phyloP scores from a whole-genome alignment of 2,888 invertebrate species.

The Aporophyla nigra region DNA sequence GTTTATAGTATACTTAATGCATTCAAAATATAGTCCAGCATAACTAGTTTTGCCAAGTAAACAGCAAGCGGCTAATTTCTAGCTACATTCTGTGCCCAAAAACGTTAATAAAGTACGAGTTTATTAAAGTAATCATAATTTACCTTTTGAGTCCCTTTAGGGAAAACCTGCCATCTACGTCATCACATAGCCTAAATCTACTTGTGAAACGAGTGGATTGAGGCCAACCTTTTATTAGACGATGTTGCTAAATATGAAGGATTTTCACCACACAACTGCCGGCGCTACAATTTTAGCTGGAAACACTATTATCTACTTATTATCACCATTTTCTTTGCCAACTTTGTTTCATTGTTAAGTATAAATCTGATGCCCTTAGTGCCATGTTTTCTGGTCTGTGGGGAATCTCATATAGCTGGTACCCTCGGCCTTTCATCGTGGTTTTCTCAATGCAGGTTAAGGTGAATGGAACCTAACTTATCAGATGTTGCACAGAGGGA shows the following conservation, averaged over 20 bases:
- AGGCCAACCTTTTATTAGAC: conserved; percentile 32
- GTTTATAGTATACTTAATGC: background rate
- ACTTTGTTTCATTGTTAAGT: background rate
- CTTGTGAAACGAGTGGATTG: conserved; percentile 42
- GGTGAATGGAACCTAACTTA: too few species aligned
- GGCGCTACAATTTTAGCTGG: background rate
- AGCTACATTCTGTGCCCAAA: conserved; percentile 10
- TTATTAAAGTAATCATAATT: conserved; percentile 55
- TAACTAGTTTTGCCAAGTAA: background rate
- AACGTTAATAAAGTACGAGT: conserved; percentile 26
- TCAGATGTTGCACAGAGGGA: too few species aligned
- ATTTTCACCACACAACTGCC: background rate
- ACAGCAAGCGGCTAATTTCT: background rate
- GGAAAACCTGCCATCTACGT: conserved; percentile 38
- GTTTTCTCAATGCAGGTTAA: background rate
- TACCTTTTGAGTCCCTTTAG: conserved; percentile 53
- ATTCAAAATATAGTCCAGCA: background rate
- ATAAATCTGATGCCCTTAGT: background rate
- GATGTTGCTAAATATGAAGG: conserved; percentile 35
- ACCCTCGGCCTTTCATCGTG: background rate
- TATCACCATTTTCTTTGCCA: background rate
- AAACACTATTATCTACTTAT: background rate
- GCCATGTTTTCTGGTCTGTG: background rate
- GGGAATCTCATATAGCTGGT: background rate
- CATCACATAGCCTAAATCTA: conserved; percentile 41